phyloP scores from a whole-genome alignment of 2,888 invertebrate genomes.

The Calameuta idolon region DNA sequence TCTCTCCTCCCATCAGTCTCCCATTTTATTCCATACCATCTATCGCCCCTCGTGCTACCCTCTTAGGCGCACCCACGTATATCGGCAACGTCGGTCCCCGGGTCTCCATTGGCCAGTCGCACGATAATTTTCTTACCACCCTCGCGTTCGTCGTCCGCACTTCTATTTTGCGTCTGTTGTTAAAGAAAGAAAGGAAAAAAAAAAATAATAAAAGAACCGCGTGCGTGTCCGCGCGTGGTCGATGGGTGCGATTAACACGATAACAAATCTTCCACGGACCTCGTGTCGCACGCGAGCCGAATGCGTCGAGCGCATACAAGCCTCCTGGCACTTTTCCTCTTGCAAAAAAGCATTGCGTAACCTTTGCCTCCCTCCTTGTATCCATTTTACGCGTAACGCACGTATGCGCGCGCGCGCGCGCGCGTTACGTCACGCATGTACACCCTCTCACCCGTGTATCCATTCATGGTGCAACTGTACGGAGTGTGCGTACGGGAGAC shows the following conservation, averaged over 20 bases:
- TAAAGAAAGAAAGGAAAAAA: neutral
- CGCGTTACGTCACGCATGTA: neutral
- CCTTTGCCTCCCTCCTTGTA: neutral
- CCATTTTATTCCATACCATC: neutral
- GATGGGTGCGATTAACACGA: neutral
- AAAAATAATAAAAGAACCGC: neutral
- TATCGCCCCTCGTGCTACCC: neutral
- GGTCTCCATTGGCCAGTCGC: neutral
- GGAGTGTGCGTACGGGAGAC: neutral
- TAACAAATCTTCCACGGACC: neutral
- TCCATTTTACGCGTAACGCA: neutral
- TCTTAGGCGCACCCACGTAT: neutral
- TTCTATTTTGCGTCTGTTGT: neutral
- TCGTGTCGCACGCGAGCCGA: neutral
- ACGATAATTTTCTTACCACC: neutral
- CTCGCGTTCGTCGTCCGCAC: neutral
- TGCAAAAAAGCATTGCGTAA: neutral
- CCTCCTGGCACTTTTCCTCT: neutral
- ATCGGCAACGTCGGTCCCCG: neutral
- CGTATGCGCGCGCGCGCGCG: neutral
- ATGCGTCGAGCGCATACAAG: neutral
- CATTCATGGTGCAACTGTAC: neutral
- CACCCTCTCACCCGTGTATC: neutral
- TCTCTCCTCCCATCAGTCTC: neutral
- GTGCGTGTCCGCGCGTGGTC: neutral